Base-by-base conservation (phyloP, 1,140 invertebrate genomes). In the Planococcus citri region DNA sequence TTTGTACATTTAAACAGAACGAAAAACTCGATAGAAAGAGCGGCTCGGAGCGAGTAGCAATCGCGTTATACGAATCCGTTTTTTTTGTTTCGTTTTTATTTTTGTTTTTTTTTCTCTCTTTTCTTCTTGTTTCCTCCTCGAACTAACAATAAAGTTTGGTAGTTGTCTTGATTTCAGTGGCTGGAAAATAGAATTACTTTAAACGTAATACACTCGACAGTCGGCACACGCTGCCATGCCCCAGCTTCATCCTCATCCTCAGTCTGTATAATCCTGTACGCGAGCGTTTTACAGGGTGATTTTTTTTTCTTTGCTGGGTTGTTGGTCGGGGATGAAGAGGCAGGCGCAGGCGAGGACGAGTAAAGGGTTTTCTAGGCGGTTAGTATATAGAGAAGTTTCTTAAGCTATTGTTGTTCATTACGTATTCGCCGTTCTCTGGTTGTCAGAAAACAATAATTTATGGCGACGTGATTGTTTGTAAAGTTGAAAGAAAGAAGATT, bases 361-460 rank as follows among this genome's bases (percentile, higher is more conserved):
- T n/a, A n/a, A n/a, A n/a, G n/a, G 4, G 29, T 33, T 33, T 33
- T 3, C 29, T 6, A 33, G 29, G 29, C 29, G 29, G 29, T 33
- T 33, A 51, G n/a, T n/a, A n/a, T n/a, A n/a, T n/a, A n/a, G n/a
- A n/a, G 12, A 20, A 51, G 6, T 51, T 51, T 14, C 41, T 51
- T 51, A 51, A 51, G 6, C 41, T 17, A 51, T 51, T 51, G 41
- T 51, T 51, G 41, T 51, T 51, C 41, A n/a, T 51, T 51, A 51
- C 17, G 41, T 51, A 51, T 51, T 51, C 41, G 41, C 29, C 4
- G 41, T 51, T 51, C n/a, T n/a, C 41, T 12, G 29, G 4, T 51
- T 51, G 41, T 51, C 41, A 51, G 41, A 51, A 51, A 51, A 51
- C 41, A 51, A 51, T 51, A 51, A 51, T 51, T 51, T 51, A 51